Evolutionary conservation across 2,113 vertebrate species (phyloP), one percentile per base, ranked within the genome.

Genomic region (Pluvialis apricaria): DNA sequence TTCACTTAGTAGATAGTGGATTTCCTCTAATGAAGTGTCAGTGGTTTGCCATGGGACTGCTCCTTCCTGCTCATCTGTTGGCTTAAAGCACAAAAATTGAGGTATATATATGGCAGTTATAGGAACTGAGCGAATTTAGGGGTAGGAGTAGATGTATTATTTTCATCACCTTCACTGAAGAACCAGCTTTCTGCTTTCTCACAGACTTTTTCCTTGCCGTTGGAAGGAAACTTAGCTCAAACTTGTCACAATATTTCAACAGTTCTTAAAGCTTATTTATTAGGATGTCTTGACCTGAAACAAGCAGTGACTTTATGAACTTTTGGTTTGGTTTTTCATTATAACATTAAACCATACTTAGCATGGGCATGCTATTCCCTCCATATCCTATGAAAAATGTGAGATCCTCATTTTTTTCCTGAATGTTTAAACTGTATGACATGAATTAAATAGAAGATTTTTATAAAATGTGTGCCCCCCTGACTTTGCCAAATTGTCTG

Each of bases 81-180:
- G 14, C 28, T 68, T 61, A 58, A 76, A 86, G 66, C 36, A 65
- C 40, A 45, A 6, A n/a, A 40, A 47, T 38, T 36, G 49, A 55
- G 32, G 38, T 65, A 45, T 4, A 6, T 8, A 0, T 4, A 2
- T 14, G 28, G 31, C 17, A 61, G 11, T 47, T 60, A 9, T 0
- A 68, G 34, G 34, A 26, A 55, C 22, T 42, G n/a, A 58, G 55
- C 15, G 12, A 36, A 38, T 5, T 4, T 10, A 40, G 26, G 21
- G 20, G 6, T 5, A 7, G 21, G 9, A 64, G 18, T 42, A 42
- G 19, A 40, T 65, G 34, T 26, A 3, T 73, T 73, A 21, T 28
- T 5, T n/a, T 42, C 8, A 28, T 34, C 12, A 69, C n/a, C 26
- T 81, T 76, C 69, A 38, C 36, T 2, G 1, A 62, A 44, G 22